Conservation (phyloP, 2,888 invertebrate genomes). For the Cryptops parisi region DNA sequence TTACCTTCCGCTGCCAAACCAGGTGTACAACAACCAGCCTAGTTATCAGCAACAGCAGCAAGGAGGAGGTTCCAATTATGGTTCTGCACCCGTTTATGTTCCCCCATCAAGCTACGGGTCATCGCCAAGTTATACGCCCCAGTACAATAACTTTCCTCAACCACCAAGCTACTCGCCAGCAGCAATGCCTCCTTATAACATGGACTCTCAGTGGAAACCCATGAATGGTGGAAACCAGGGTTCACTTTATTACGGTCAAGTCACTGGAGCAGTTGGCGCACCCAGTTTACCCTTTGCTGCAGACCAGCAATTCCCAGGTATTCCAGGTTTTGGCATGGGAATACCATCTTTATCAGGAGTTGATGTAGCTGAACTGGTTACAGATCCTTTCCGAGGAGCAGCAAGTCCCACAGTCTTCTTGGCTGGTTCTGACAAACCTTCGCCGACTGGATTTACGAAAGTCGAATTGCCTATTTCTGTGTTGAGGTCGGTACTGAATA, state of each 20-base stretch:
- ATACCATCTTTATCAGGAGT: conserved; percentile 4
- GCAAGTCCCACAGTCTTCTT: conserved; percentile 2
- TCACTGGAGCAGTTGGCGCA: background rate
- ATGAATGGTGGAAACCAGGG: conserved; percentile 5
- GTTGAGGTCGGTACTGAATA: background rate
- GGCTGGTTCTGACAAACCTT: background rate
- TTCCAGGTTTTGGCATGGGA: background rate
- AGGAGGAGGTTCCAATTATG: no score
- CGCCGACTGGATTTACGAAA: conserved; percentile 6
- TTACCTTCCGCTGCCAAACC: conserved; percentile 9
- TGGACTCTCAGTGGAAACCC: conserved; percentile 10
- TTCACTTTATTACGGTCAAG: conserved; percentile 3
- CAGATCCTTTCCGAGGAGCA: background rate
- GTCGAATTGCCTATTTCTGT: conserved; percentile 1
- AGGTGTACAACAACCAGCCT: background rate
- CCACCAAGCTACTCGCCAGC: conserved; percentile 6
- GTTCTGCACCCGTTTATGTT: conserved; percentile 2
- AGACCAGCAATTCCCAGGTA: background rate
- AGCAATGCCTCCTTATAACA: background rate
- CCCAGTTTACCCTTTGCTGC: background rate
- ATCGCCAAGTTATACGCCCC: background rate
- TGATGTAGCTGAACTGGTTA: background rate
- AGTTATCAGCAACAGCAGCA: conserved; percentile 3
- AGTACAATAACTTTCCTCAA: background rate
- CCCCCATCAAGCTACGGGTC: conserved; percentile 4